A percentile compares a stretch with the other conserved stretches of the same genome.
Evolutionary conservation across 2,797 vertebrate species (phyloP).

Genomic region (Semotilus atromaculatus): DNA sequence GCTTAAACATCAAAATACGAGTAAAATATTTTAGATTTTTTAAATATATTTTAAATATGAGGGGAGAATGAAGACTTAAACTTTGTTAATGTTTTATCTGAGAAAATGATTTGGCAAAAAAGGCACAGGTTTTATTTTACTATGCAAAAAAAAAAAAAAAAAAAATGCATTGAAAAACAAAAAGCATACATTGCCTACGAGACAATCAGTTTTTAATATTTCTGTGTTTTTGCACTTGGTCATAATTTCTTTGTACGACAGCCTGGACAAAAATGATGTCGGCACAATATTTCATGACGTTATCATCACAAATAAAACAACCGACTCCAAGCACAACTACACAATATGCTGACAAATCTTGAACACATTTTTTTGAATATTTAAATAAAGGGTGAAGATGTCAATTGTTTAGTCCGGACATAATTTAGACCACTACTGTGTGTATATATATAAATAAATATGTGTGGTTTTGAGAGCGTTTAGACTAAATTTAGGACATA

Average conservation of each 20-base stretch:
- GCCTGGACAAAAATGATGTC: not conserved
- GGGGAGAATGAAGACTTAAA: too few relatives aligned
- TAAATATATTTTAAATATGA: not conserved
- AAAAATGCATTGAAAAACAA: not conserved
- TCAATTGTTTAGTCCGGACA: too few relatives aligned
- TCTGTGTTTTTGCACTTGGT: accelerated
- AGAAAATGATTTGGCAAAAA: not conserved
- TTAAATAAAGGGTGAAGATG: too few relatives aligned
- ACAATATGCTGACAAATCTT: too few relatives aligned
- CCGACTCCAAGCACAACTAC: too few relatives aligned
- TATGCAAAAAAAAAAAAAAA: too few relatives aligned
- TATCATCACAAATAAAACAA: too few relatives aligned
- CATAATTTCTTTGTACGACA: not conserved
- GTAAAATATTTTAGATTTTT: not conserved
- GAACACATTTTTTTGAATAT: too few relatives aligned
- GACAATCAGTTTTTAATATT: not conserved
- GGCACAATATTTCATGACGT: too few relatives aligned
- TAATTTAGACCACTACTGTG: not conserved
- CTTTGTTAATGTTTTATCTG: not conserved
- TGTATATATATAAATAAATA: accelerated
- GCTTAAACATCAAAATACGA: not conserved
- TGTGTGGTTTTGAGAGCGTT: too few relatives aligned
- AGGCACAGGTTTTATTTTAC: too few relatives aligned
- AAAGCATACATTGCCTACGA: not conserved
- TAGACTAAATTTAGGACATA: too few relatives aligned